Evolutionary conservation across 2,113 vertebrate genomes (phyloP), one percentile per base, ranked within the genome.

Genomic region (Sorex araneus): DNA sequence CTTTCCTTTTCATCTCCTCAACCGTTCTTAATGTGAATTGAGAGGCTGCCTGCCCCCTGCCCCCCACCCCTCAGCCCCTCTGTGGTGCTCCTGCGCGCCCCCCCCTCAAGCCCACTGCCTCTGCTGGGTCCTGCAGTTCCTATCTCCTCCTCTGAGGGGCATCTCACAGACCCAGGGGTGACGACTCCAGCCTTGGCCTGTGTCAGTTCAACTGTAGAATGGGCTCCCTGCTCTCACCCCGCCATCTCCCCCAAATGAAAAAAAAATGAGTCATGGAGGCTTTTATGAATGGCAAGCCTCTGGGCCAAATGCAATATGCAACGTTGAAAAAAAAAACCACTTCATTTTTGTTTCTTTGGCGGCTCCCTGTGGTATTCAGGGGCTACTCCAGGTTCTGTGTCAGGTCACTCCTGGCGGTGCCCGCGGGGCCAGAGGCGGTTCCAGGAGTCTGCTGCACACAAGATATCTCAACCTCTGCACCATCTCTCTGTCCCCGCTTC

Each of bases 141-240:
- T 43, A 69, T 0, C 0, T 63, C 32, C 40, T 75, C 1, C 0
- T 0, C 77, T 23, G 75, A 2, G 10, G 12, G 2, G 2, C 15
- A 73, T 36, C 57, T 84, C 30, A 71, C 13, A 78, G n/a, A 79
- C 21, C 57, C 27, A 7, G 2, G 0, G 8, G 0, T 27, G 63
- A 36, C n/a, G 57, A 73, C 79, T 27, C 74, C 27, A 8, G 75
- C 64, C n/a, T 66, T 34, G 30, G 10, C 25, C 3, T 15, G 47
- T 74, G 18, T 7, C 9, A 87, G 50, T 77, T 45, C 16, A 36
- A 32, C 64, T 69, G 71, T 28, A 45, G 36, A 86, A 70, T 16
- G 60, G 27, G 27, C 23, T 70, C 19, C 57, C 21, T 60, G 57
- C 18, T 21, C 21, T 23, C 57, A 60, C 57, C 5, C 57, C 3